phyloP scores from a whole-genome alignment of 2,113 vertebrate genomes.

The Phoenicopterus ruber region DNA sequence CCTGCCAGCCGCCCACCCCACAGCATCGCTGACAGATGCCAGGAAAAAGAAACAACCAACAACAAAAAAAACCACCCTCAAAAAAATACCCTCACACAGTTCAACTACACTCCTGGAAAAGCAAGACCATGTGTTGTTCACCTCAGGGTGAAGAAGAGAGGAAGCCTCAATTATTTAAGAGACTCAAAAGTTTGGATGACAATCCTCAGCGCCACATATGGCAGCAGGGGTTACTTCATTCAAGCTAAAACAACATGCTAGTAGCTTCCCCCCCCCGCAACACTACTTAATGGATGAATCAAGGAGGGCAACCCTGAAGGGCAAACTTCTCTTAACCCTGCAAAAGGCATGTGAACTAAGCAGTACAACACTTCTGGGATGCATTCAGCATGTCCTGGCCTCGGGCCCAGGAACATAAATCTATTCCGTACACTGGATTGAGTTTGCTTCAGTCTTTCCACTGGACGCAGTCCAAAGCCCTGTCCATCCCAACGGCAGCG shows the following conservation, averaged over 20 bases:
- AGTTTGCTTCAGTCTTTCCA: slow-evolving; percentile 33
- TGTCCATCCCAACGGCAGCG: not conserved
- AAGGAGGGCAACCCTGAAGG: slow-evolving; percentile 36
- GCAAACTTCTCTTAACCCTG: slow-evolving; percentile 36
- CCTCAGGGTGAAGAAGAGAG: not conserved
- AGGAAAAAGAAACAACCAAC: not conserved
- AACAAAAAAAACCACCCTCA: too few relatives aligned
- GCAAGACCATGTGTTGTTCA: not conserved
- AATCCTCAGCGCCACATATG: not conserved
- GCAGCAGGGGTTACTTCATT: slow-evolving; percentile 22
- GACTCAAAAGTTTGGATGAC: not conserved
- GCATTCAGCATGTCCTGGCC: slow-evolving; percentile 43
- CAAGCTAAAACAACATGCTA: slow-evolving; percentile 18
- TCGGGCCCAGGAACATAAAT: slow-evolving; percentile 20
- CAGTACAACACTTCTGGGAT: slow-evolving; percentile 49
- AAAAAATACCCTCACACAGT: not conserved
- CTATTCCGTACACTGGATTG: not conserved
- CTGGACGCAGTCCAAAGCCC: slow-evolving; percentile 4
- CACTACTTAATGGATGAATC: slow-evolving; percentile 8
- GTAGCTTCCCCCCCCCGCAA: not conserved
- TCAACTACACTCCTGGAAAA: not conserved
- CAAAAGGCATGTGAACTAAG: slow-evolving; percentile 34
- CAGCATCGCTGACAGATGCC: not conserved
- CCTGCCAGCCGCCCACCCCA: not conserved
- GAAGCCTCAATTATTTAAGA: not conserved